These are phyloP conservation scores for Metellina segmentata DNA, from an alignment of 2,888 invertebrate species.

Conservation along the genomic window DNA sequence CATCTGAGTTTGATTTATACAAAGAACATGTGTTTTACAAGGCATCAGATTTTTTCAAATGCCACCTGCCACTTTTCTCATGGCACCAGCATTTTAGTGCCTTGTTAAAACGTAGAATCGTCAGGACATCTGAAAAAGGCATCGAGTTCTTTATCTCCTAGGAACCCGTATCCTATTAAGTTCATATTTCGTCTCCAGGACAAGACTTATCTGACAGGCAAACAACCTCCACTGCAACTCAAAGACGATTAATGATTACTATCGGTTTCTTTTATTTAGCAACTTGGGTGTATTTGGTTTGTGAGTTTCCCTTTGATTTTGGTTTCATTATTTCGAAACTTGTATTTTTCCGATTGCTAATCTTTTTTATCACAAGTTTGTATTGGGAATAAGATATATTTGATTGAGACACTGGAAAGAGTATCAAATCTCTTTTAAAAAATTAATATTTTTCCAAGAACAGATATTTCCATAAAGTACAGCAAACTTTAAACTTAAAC, in stretches of 20 bases:
- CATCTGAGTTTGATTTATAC: neutral
- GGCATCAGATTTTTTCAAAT: neutral
- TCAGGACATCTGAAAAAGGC: slow-evolving; percentile 25
- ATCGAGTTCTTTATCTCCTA: slow-evolving; percentile 3
- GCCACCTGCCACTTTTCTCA: slow-evolving; percentile 30
- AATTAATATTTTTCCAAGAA: no score
- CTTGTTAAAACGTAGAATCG: neutral
- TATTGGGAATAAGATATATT: no score
- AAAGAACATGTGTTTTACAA: neutral
- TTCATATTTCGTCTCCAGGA: slow-evolving; percentile 1
- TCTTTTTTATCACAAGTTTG: no score
- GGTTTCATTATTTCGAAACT: neutral
- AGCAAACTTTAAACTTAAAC: no score
- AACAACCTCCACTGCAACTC: neutral
- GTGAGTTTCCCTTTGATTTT: neutral
- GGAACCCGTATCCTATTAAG: slow-evolving; percentile 22
- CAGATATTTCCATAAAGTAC: no score
- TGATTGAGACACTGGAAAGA: no score
- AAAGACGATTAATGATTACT: neutral
- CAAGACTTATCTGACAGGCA: neutral
- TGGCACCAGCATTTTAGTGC: slow-evolving; percentile 37
- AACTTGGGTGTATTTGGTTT: neutral
- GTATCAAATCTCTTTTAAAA: no score
- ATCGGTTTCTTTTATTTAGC: neutral
- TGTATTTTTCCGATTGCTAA: no score